Evolutionary conservation across 2,113 vertebrate species (phyloP), one percentile per base, ranked within the genome.

Genomic region (Ibidorhyncha struthersii): DNA sequence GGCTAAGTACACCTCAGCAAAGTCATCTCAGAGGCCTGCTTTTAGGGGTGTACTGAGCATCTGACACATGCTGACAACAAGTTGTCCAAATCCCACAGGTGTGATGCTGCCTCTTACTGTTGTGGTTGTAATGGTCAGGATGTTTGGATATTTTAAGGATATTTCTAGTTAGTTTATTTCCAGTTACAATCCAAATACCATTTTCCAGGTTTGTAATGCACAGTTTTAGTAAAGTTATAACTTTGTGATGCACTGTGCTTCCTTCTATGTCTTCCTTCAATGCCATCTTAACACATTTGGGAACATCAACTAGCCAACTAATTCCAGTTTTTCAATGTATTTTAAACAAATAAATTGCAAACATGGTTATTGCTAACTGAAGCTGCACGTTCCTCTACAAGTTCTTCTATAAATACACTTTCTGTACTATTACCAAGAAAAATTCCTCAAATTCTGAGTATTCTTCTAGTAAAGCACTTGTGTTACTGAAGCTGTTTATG

Each of bases 21-120:
- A 83, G 22, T 40, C 2, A 5, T 59, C 34, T 69, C 0, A 0
- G 38, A 69, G 8, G 29, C 18, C 19, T 63, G n/a, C 15, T 90
- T 82, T 79, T 38, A 71, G 30, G 18, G 14, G 6, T 74, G 21
- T 0, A 0, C 9, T 29, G 26, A 30, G 34, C 7, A 3, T 79
- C 50, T 59, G 25, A 32, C 22, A 18, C 6, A 2, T 0, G 1
- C 49, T 69, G 45, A 40, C 34, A 83, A 16, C 15, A 67, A 5
- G 23, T 11, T 0, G 0, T 40, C 27, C 34, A 81, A 84, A 81
- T 43, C 18, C 61, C 1, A 1, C 20, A n/a, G 40, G 5, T 3
- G 3, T 38, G 65, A 43, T 81, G 40, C 13, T 91, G 72, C 22
- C 22, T 89, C 29, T 63, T 38, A 29, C 9, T 77, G 49, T 36